Conservation (phyloP, 2,113 vertebrate genomes). For the Meles meles region DNA sequence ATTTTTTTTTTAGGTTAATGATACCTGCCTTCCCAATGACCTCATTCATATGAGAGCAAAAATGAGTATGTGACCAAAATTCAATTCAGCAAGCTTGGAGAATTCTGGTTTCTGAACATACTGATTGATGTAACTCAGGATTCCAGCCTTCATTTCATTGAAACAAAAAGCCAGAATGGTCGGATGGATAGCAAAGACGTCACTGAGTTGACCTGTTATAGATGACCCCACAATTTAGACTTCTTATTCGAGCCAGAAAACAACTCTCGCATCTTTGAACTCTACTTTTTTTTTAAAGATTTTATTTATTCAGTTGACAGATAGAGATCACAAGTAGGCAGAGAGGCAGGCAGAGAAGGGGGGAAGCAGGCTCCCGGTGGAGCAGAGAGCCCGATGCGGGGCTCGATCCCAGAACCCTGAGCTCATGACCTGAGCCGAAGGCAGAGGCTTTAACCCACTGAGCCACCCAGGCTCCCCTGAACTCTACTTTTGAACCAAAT, state of each 20-base stretch:
- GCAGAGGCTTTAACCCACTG: too few relatives aligned
- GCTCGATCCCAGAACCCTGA: too few relatives aligned
- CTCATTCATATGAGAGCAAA: neutral
- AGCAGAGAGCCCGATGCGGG: too few relatives aligned
- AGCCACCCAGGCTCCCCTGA: neutral
- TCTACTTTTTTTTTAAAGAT: neutral
- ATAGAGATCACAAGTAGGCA: too few relatives aligned
- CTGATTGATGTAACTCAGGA: neutral
- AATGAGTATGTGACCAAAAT: neutral
- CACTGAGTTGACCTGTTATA: neutral
- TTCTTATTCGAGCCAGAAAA: neutral
- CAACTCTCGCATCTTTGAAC: neutral
- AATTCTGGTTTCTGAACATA: neutral
- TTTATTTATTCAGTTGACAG: too few relatives aligned
- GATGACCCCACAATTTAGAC: neutral
- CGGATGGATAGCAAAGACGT: neutral
- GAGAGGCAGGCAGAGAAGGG: too few relatives aligned
- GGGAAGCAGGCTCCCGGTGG: too few relatives aligned
- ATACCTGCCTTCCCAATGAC: neutral
- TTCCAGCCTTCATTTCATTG: neutral
- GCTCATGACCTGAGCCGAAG: too few relatives aligned
- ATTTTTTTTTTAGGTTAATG: neutral
- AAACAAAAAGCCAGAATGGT: constrained; percentile 1
- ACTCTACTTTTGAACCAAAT: neutral
- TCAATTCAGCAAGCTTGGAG: neutral